These are phyloP conservation scores for Laterallus jamaicensis DNA, from an alignment of 2,113 vertebrate genomes.

Conservation along the genomic window DNA sequence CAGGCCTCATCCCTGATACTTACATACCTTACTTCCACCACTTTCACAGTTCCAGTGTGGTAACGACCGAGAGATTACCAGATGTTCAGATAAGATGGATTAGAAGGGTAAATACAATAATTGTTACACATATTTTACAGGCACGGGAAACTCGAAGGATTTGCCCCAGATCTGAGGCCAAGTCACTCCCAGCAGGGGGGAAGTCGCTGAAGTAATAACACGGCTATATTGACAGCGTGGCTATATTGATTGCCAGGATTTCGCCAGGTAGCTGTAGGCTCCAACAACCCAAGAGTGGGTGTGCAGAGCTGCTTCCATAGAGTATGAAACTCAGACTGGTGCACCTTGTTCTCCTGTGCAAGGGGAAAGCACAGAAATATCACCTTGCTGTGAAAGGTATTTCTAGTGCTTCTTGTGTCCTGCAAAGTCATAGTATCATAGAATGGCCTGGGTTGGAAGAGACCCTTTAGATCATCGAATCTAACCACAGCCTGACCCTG, in stretches of 20 bases:
- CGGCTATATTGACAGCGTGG: background rate
- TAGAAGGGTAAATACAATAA: background rate
- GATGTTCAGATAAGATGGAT: background rate
- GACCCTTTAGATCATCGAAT: too few relatives aligned
- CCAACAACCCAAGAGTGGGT: background rate
- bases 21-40: background rate
- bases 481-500: too few relatives aligned
- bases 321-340: background rate
- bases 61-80: slow-evolving; percentile 10
- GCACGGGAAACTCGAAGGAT: background rate
- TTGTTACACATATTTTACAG: background rate
- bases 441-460: too few relatives aligned
- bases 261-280: background rate
- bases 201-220: background rate
- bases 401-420: background rate
- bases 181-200: background rate
- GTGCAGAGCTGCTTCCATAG: background rate
- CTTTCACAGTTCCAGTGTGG: background rate
- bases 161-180: background rate
- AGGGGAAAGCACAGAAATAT: background rate
- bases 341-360: background rate
- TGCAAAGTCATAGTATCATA: background rate
- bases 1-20: background rate
- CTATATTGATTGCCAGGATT: background rate
- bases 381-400: background rate